phyloP scores from a whole-genome alignment of 2,113 vertebrate genomes.

The Azemiops feae region DNA sequence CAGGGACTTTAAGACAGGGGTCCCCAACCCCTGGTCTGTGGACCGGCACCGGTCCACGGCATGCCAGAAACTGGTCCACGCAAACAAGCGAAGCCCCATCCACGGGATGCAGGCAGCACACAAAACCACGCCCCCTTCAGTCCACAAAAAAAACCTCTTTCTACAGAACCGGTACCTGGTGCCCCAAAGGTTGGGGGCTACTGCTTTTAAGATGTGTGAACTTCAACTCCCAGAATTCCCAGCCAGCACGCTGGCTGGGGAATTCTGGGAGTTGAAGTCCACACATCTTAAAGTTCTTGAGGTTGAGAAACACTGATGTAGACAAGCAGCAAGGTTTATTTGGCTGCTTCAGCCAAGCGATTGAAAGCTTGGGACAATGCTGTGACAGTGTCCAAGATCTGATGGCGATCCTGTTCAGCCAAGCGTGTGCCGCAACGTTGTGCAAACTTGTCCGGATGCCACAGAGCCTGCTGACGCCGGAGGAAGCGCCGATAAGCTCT shows the following conservation, averaged over 20 bases:
- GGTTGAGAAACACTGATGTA: neutral
- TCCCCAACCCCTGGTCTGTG: too few relatives aligned
- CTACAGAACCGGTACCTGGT: too few relatives aligned
- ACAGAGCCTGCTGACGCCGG: slow-evolving; percentile 77
- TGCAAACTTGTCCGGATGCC: slow-evolving; percentile 87
- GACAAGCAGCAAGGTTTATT: slow-evolving; percentile 45
- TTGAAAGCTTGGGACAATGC: slow-evolving; percentile 88
- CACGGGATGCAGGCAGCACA: too few relatives aligned
- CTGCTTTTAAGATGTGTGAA: neutral
- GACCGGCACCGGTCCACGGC: too few relatives aligned
- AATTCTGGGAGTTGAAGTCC: neutral
- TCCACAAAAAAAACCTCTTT: too few relatives aligned
- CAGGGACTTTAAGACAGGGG: neutral
- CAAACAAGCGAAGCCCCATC: too few relatives aligned
- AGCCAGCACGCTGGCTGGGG: neutral
- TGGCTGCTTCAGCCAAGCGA: slow-evolving; percentile 74
- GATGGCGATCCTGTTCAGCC: slow-evolving; percentile 69
- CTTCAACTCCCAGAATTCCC: neutral
- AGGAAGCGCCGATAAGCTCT: slow-evolving; percentile 74
- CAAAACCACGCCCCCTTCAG: too few relatives aligned
- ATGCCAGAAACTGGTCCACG: too few relatives aligned
- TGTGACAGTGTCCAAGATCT: slow-evolving; percentile 79
- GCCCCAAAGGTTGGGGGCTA: too few relatives aligned
- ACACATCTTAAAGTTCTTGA: neutral
- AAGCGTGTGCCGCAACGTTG: slow-evolving; percentile 82